Percentiles rank a stretch among this genome's conserved stretches.
Evolutionary conservation across 2,888 invertebrate genomes (phyloP).

Genomic region (Caenorhabditis sp.): DNA sequence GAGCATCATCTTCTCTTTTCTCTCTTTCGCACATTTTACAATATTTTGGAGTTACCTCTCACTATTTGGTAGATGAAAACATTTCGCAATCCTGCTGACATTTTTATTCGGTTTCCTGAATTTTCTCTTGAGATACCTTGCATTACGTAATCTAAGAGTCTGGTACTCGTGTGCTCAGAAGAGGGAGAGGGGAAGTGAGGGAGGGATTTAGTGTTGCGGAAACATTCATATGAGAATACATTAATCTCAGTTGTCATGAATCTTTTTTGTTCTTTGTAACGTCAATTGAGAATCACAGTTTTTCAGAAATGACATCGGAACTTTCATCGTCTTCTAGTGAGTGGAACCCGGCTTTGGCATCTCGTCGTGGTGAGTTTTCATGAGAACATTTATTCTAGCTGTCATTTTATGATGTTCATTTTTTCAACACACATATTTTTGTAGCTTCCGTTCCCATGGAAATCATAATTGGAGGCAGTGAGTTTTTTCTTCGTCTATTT

Average conservation of each 20-base stretch:
- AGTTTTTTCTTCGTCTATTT: slow-evolving; percentile 16
- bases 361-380: slow-evolving; percentile 29
- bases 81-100: neutral
- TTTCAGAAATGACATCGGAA: slow-evolving; percentile 35
- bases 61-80: neutral
- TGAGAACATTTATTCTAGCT: neutral
- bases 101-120: neutral
- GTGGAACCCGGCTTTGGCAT: slow-evolving; percentile 37
- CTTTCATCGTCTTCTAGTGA: slow-evolving; percentile 6
- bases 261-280: too few relatives aligned
- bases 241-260: too few relatives aligned
- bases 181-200: neutral
- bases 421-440: slow-evolving; percentile 1
- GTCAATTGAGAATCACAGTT: neutral
- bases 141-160: neutral
- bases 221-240: neutral
- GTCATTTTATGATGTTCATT: neutral
- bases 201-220: neutral
- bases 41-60: neutral
- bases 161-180: neutral
- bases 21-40: neutral
- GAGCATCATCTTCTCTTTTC: too few relatives aligned
- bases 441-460: slow-evolving; percentile 58
- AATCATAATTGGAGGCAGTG: slow-evolving; percentile 50
- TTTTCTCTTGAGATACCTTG: neutral